Evolutionary conservation across 2,797 vertebrate genomes (phyloP).

Genomic region (Hippocampus kuda): DNA sequence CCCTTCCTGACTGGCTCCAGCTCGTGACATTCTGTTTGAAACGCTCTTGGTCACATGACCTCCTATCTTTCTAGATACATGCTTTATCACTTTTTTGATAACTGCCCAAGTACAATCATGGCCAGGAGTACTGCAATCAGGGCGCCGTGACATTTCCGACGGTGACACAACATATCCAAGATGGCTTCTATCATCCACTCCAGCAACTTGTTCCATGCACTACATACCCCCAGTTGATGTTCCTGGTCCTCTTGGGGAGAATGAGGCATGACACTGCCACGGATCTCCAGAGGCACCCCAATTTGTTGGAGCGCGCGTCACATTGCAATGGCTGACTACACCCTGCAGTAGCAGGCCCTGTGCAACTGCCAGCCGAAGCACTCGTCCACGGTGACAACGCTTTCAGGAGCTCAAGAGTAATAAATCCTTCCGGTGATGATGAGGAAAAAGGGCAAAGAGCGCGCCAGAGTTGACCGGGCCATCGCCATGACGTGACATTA

Average conservation of each 20-base stretch:
- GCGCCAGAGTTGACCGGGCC: conserved; percentile 17
- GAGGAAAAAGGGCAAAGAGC: conserved; percentile 45
- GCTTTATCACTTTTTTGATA: conserved; percentile 7
- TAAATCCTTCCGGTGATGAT: conserved; percentile 59
- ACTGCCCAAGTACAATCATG: conserved; percentile 7
- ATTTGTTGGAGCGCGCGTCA: conserved; percentile 18
- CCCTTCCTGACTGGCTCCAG: conserved; percentile 25
- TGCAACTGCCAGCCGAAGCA: conserved; percentile 12
- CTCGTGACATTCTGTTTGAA: conserved; percentile 2
- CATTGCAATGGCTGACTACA: neutral
- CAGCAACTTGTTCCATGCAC: conserved; percentile 5
- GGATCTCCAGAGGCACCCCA: conserved; percentile 48
- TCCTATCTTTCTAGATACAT: neutral
- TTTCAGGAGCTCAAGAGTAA: conserved; percentile 37
- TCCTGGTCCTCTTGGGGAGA: conserved; percentile 42
- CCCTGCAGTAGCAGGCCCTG: conserved; percentile 11
- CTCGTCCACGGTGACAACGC: conserved; percentile 19
- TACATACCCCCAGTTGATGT: conserved; percentile 53
- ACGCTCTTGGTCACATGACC: conserved; percentile 1
- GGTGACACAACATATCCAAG: conserved; percentile 28
- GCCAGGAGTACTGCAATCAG: conserved; percentile 4
- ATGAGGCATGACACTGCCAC: conserved; percentile 22
- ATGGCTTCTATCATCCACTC: conserved; percentile 15
- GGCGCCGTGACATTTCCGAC: conserved; percentile 25
- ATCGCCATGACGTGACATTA: conserved; percentile 25